Evolutionary conservation across 1,140 invertebrate species (phyloP), one percentile per base, ranked within the genome.

Genomic region (Nebria ingens): DNA sequence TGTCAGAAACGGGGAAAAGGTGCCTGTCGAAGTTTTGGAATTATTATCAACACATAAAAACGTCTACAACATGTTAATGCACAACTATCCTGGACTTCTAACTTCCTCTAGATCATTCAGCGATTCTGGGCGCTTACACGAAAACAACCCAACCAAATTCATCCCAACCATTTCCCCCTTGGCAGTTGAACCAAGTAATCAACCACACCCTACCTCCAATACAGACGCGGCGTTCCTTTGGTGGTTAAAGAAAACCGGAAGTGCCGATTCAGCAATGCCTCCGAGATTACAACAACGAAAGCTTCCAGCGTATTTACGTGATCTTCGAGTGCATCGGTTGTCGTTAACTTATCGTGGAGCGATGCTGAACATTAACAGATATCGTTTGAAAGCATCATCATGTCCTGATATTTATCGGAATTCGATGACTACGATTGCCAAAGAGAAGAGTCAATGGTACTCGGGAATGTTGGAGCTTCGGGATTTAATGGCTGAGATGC

Each of bases 371-470:
- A 87, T 91, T 58, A 87, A 86, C 59, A 72, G 86, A 40, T 91
- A 91, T 69, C 74, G 86, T 15, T 72, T 91, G 9, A 74, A 87
- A 54, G 89, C 89, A 0, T 90, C 87, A 1, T 91, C 88, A 15
- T 91, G 89, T 62, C 89, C 90, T 1, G 87, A 92, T 70, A 92
- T 93, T 63, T 91, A 88, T 63, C 76, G 86, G 53, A 91, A 91
- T 70, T 89, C 87, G 1, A 89, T 91, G 79, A 86, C 85, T 1
- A 91, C 88, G n/a, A 87, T 89, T 59, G 82, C 84, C 9, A 85
- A 88, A 64, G 84, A 86, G 61, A 85, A 86, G 68, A 68, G 74
- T 62, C 78, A 83, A 62, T 88, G 83, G 81, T 84, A 83, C 67
- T 77, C 82, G 1, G 85, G 82, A 20, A 68, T 89, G 0, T 81